A percentile compares a stretch with the other conserved stretches of the same genome.
Conservation (phyloP, 2,888 invertebrate genomes). For the Protodeltote pygarga region DNA sequence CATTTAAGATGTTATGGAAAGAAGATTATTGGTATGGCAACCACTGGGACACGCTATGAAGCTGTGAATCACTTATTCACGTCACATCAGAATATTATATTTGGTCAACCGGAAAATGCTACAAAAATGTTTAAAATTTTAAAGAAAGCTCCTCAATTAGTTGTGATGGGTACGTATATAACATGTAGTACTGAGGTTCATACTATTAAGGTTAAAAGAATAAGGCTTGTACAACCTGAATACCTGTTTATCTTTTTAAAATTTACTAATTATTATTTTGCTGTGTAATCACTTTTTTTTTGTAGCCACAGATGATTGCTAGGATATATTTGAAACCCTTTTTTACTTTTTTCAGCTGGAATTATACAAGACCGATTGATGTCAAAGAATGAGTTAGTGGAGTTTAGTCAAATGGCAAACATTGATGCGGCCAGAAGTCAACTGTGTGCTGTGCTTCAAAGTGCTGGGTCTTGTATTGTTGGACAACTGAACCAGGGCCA, state of each 20-base stretch:
- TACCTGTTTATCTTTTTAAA: no score
- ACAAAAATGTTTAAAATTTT: constrained; percentile 88
- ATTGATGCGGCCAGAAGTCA: constrained; percentile 89
- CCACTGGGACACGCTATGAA: constrained; percentile 90
- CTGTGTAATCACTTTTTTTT: neutral
- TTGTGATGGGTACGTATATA: constrained; percentile 89
- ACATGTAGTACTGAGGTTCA: no score
- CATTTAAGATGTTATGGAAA: constrained; percentile 89
- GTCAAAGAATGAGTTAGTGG: constrained; percentile 89
- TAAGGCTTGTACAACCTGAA: no score
- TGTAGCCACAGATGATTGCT: neutral
- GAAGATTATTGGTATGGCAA: constrained; percentile 89
- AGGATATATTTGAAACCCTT: neutral
- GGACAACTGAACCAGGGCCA: constrained; percentile 90
- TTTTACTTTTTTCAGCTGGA: constrained; percentile 85
- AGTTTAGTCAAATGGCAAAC: constrained; percentile 89
- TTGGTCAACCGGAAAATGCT: constrained; percentile 89
- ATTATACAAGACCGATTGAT: constrained; percentile 90
- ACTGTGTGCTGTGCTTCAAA: constrained; percentile 90
- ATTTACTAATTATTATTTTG: no score
- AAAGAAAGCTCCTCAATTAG: constrained; percentile 90
- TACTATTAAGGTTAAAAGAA: no score
- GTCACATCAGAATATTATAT: constrained; percentile 89
- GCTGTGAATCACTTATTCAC: constrained; percentile 88
- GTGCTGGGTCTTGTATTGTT: constrained; percentile 88